Percentiles rank a stretch among this genome's conserved stretches.
These are phyloP conservation scores for Gasterosteus aculeatus DNA, from an alignment of 2,113 vertebrate genomes.

Conservation along the genomic window DNA sequence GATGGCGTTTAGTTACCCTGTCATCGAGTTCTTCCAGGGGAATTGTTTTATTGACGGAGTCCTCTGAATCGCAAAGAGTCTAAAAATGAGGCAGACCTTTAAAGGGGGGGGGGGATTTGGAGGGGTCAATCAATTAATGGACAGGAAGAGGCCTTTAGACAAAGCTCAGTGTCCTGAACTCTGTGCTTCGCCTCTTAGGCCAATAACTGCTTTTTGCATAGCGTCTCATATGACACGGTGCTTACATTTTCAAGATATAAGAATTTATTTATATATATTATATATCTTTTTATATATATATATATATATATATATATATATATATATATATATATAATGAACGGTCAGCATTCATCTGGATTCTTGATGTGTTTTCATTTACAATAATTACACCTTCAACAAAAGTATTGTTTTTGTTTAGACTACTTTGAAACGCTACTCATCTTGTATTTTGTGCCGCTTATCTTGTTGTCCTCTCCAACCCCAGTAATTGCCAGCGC, in stretches of 20 bases:
- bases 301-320: not conserved
- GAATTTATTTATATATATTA: not conserved
- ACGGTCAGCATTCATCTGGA: not conserved
- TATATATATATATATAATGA: not conserved
- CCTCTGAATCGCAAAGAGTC: not conserved
- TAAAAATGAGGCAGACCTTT: constrained; percentile 15
- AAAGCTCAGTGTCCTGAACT: too few relatives aligned
- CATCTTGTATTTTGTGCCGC: constrained; percentile 9
- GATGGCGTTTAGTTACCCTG: constrained; percentile 7
- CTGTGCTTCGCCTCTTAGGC: too few relatives aligned
- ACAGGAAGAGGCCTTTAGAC: too few relatives aligned
- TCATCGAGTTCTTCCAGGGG: not conserved
- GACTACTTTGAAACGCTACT: not conserved
- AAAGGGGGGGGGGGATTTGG: not conserved
- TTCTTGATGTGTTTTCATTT: not conserved
- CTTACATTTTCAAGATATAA: not conserved
- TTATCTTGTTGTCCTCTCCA: constrained; percentile 15
- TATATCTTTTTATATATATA: too few relatives aligned
- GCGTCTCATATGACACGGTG: not conserved
- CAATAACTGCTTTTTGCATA: not conserved
- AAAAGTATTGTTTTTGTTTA: constrained; percentile 5
- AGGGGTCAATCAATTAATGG: too few relatives aligned
- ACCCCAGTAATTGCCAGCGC: constrained; percentile 21
- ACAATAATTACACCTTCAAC: not conserved
- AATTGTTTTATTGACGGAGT: constrained; percentile 14